Percentiles rank a stretch among this genome's conserved stretches.
Conservation (phyloP, 2,888 invertebrate species). For the Herminia tarsipennalis region DNA sequence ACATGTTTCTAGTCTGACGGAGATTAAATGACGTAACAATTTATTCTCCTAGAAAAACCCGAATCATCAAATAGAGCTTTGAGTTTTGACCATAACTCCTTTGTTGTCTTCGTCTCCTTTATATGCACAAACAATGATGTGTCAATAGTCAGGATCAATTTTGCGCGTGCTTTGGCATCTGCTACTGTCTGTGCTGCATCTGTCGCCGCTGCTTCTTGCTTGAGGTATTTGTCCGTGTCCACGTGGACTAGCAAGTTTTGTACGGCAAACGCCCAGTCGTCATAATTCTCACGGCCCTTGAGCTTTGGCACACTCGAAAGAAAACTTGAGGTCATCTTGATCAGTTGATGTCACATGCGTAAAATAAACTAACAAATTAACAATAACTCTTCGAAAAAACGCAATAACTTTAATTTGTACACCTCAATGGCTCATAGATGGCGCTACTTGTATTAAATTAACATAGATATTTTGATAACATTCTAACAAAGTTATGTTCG, state of each 20-base stretch:
- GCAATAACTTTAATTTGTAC: conserved; percentile 1
- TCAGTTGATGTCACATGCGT: conserved; percentile 1
- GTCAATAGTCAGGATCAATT: conserved; percentile 27
- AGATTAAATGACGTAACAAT: too few species aligned
- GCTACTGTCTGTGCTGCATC: conserved; percentile 13
- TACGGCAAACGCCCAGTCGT: conserved; percentile 10
- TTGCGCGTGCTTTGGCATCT: conserved; percentile 13
- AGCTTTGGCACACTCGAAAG: conserved; percentile 1
- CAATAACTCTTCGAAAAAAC: background rate
- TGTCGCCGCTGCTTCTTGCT: conserved; percentile 12
- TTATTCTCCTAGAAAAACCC: too few species aligned
- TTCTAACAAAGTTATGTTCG: background rate
- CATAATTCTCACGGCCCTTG: conserved; percentile 9
- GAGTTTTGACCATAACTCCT: too few species aligned
- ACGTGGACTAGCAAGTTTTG: conserved; percentile 12
- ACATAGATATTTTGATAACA: background rate
- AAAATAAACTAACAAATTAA: conserved; percentile 3
- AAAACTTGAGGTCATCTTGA: conserved; percentile 1
- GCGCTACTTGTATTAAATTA: background rate
- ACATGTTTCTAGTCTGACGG: too few species aligned
- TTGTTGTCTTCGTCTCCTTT: too few species aligned
- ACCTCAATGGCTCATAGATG: background rate
- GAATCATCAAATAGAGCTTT: too few species aligned
- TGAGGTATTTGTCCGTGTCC: conserved; percentile 3
- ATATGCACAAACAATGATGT: conserved; percentile 18